Evolutionary conservation across 2,113 vertebrate species (phyloP), one percentile per base, ranked within the genome.

Genomic region (Piaya cayana): DNA sequence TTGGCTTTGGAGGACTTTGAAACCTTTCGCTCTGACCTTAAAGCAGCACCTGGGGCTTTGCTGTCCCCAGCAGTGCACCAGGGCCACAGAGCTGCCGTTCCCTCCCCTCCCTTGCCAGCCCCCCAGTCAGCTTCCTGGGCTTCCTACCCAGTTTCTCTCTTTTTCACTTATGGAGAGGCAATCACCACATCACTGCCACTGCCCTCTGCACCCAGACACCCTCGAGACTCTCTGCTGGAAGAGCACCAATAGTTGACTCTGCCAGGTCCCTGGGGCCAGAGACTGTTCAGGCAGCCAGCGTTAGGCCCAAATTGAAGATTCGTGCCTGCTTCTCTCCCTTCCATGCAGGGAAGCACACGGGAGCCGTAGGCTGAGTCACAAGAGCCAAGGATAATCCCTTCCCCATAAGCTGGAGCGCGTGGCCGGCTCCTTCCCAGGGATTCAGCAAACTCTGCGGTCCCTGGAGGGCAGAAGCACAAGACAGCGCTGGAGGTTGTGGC

Each of bases 11-110:
- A 30, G 25, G 52, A 27, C 7, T 63, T 39, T 0, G 1, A 77
- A 78, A 50, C 4, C 26, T 65, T 86, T 49, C 5, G 3, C 50
- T 65, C 68, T 27, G 7, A n/a, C 6, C 5, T 2, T n/a, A 81
- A 30, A 34, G 79, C 83, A 42, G 65, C 34, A 39, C 25, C 42
- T 11, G 42, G 42, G 11, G 12, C 11, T 6, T 27, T 4, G 2
- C 19, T 4, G 1, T 39, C 11, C 34, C 20, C 47, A 39, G 71
- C 67, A 72, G 39, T 1, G 1, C 62, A 58, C 23, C 0, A 0
- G 62, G 13, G 21, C 37, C 50, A 47, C 0, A 4, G 43, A 53
- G 25, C 27, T 71, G n/a, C 58, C 0, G 0, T 49, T 78, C 64
- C 29, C 50, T 80, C 11, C 5, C 9, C 43, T 6, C 36, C 47